These are phyloP conservation scores for Ophraella communa DNA, from an alignment of 2,888 invertebrate genomes.

Conservation along the genomic window DNA sequence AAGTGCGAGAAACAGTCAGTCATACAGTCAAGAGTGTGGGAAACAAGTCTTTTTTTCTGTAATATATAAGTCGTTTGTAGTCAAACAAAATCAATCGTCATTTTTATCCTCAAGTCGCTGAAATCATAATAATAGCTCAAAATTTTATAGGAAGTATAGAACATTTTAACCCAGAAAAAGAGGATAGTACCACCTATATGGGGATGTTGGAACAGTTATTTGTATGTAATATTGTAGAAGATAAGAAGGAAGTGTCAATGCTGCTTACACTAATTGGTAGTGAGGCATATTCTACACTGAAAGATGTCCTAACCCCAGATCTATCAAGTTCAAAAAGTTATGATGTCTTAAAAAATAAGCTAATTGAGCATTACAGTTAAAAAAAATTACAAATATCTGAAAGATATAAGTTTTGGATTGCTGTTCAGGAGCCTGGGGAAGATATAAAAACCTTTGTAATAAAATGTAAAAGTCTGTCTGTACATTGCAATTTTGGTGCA, in stretches of 20 bases:
- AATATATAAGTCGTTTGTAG: too few relatives aligned
- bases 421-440: conserved; percentile 3
- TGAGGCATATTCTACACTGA: conserved; percentile 1
- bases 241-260: neutral
- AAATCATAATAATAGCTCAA: too few relatives aligned
- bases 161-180: neutral
- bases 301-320: neutral
- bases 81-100: too few relatives aligned
- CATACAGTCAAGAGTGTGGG: too few relatives aligned
- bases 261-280: conserved; percentile 10
- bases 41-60: too few relatives aligned
- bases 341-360: neutral
- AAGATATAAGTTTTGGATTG: conserved; percentile 5
- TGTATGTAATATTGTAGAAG: conserved; percentile 9
- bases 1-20: too few relatives aligned
- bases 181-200: conserved; percentile 9
- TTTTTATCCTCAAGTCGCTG: too few relatives aligned
- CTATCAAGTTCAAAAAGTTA: conserved; percentile 3
- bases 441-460: conserved; percentile 2
- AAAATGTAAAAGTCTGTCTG: neutral
- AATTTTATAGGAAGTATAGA: too few relatives aligned
- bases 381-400: conserved; percentile 1
- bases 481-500: neutral
- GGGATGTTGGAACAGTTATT: conserved; percentile 4
- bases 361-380: neutral